Conservation (phyloP, 1,140 invertebrate genomes). For the Drosophila sp. region DNA sequence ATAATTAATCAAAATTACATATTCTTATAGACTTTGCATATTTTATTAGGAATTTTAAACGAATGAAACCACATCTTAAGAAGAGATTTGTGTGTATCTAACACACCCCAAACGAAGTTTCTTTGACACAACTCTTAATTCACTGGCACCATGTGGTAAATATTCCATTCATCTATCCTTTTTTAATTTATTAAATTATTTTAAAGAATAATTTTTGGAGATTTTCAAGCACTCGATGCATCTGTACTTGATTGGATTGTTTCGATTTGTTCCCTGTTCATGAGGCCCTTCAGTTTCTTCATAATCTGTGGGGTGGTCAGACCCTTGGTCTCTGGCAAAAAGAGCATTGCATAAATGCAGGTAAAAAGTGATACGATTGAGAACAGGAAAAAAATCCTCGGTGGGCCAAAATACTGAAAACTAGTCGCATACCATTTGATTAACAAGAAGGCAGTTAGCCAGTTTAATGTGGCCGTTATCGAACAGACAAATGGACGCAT, state of each 20-base stretch:
- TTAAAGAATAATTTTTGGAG: neutral
- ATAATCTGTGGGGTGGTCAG: constrained; percentile 6
- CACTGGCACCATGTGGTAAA: too few species aligned
- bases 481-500: constrained; percentile 21
- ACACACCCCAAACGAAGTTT: too few species aligned
- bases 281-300: neutral
- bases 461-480: neutral
- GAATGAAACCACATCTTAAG: too few species aligned
- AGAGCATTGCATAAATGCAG: constrained; percentile 13
- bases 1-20: too few species aligned
- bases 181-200: neutral
- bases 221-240: neutral
- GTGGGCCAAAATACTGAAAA: neutral
- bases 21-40: too few species aligned
- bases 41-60: too few species aligned
- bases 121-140: too few species aligned
- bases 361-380: constrained; percentile 5
- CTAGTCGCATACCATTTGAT: constrained; percentile 24
- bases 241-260: constrained; percentile 10
- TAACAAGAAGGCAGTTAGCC: constrained; percentile 19
- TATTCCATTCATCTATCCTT: too few species aligned
- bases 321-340: constrained; percentile 41
- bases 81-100: too few species aligned
- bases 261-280: neutral
- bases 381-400: constrained; percentile 24